These are phyloP conservation scores for Oxystoma pomonae DNA, from an alignment of 2,888 invertebrate species.

Conservation along the genomic window DNA sequence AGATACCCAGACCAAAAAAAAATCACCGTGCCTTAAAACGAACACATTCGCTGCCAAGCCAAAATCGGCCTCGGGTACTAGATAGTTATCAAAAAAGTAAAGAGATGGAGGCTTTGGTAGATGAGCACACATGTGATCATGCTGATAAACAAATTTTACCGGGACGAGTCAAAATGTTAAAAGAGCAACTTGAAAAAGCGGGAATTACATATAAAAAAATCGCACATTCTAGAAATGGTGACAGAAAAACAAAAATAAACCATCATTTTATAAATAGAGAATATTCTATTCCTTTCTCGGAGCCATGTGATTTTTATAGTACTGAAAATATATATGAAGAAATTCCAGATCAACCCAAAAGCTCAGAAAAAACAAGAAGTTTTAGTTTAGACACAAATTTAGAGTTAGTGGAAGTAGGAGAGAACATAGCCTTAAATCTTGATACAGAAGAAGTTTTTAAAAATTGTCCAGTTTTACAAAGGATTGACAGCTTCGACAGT, in stretches of 20 bases:
- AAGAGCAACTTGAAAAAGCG: background rate
- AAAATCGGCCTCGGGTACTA: background rate
- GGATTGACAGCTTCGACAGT: no score
- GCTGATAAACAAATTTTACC: background rate
- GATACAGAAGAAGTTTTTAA: no score
- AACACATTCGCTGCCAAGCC: slow-evolving; percentile 16
- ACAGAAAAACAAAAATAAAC: no score
- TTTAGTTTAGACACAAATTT: background rate
- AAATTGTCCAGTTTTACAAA: no score
- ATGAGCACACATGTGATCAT: no score
- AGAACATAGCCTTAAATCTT: no score
- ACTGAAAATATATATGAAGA: background rate
- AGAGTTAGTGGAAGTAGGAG: no score
- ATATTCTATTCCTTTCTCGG: no score
- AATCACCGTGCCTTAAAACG: slow-evolving; percentile 6
- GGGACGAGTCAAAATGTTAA: background rate
- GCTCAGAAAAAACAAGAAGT: background rate
- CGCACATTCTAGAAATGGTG: no score
- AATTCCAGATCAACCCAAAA: background rate
- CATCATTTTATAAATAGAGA: no score
- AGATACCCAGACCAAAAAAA: slow-evolving; percentile 21
- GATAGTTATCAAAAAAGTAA: background rate
- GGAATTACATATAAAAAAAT: background rate
- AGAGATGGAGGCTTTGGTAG: background rate
- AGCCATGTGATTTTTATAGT: no score